Percentiles rank a stretch among this genome's conserved stretches.
Evolutionary conservation across 2,888 invertebrate genomes (phyloP).

Genomic region (Pachymerium ferrugineum): DNA sequence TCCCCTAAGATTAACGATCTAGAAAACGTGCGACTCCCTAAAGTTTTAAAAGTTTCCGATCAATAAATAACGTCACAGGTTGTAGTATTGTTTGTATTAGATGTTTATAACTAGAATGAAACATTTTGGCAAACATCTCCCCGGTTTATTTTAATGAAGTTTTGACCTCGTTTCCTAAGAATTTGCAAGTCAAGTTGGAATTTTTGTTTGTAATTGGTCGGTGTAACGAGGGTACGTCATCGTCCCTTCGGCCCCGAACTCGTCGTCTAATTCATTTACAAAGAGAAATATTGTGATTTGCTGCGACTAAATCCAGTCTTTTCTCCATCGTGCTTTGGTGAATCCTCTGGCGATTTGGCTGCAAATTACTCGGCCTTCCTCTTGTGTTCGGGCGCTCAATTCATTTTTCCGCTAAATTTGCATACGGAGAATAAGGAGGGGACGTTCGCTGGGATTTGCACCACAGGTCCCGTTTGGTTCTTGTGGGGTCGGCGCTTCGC

Average conservation of each 20-base stretch:
- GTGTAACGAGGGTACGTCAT: not conserved
- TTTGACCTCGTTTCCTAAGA: not conserved
- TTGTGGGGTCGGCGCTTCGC: constrained; percentile 25
- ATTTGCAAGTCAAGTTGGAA: constrained; percentile 13
- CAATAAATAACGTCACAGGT: too few relatives aligned
- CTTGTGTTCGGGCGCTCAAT: constrained; percentile 29
- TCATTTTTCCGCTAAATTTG: constrained; percentile 33
- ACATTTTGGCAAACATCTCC: too few relatives aligned
- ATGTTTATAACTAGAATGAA: too few relatives aligned
- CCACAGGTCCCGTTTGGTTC: not conserved
- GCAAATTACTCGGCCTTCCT: constrained; percentile 29
- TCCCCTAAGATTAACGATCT: too few relatives aligned
- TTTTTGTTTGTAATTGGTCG: constrained; percentile 16
- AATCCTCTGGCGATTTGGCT: constrained; percentile 15
- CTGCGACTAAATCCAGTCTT: constrained; percentile 28
- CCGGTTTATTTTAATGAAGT: not conserved
- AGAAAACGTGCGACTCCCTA: too few relatives aligned
- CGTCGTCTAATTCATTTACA: constrained; percentile 30
- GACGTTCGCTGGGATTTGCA: constrained; percentile 21
- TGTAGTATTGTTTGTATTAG: too few relatives aligned
- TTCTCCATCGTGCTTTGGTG: constrained; percentile 28
- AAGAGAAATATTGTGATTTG: constrained; percentile 32
- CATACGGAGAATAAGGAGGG: constrained; percentile 32
- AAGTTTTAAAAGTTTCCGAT: too few relatives aligned
- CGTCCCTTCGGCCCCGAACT: constrained; percentile 2